Evolutionary conservation across 1,140 invertebrate genomes (phyloP).

Genomic region (Ruditapes philippinarum): DNA sequence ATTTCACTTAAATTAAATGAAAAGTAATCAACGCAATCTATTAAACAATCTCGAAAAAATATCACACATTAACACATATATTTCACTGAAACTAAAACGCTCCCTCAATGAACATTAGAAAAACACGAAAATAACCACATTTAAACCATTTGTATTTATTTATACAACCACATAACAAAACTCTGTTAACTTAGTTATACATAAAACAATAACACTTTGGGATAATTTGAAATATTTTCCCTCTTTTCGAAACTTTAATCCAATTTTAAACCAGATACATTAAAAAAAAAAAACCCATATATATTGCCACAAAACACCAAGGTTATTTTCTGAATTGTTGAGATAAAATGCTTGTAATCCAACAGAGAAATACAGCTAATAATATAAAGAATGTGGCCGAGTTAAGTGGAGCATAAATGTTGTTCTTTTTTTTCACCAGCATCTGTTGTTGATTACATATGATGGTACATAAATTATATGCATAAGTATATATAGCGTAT

Average conservation of each 20-base stretch:
- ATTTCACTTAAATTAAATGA: too few species aligned
- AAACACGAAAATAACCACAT: too few species aligned
- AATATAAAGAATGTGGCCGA: conserved; percentile 23
- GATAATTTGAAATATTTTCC: background rate
- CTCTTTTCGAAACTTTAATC: background rate
- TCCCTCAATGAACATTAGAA: too few species aligned
- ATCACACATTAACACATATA: too few species aligned
- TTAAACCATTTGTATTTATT: too few species aligned
- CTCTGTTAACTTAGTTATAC: too few species aligned
- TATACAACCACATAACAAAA: too few species aligned
- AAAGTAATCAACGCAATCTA: too few species aligned
- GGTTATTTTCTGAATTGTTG: background rate
- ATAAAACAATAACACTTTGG: too few species aligned
- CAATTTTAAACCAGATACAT: background rate
- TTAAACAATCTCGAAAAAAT: too few species aligned
- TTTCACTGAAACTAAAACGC: too few species aligned
- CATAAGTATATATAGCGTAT: background rate
- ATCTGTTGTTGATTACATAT: conserved; percentile 18
- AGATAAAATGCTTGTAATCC: conserved; percentile 7
- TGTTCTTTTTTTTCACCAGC: conserved; percentile 13
- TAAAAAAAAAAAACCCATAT: background rate
- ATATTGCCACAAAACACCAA: conserved; percentile 3
- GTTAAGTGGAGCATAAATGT: background rate
- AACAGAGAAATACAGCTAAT: background rate
- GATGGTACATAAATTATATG: conserved; percentile 15